These are phyloP conservation scores for Philhelius pedissequus DNA, from an alignment of 2,888 invertebrate genomes.

Conservation along the genomic window DNA sequence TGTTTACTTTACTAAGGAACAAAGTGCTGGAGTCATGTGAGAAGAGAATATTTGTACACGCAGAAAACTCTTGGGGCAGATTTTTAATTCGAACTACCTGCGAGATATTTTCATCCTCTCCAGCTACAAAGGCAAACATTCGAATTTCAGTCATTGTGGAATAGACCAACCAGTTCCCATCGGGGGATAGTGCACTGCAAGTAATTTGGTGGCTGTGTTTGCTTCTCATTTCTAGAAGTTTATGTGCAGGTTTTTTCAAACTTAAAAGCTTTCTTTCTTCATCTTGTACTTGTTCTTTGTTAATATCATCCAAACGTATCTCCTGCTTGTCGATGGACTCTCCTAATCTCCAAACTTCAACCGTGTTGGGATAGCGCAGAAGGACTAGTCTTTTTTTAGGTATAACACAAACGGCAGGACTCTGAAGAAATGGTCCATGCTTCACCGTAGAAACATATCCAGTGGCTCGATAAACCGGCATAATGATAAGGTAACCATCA, in stretches of 20 bases:
- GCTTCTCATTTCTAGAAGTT: constrained; percentile 85
- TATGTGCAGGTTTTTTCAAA: constrained; percentile 81
- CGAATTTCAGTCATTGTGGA: constrained; percentile 85
- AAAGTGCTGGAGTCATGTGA: constrained; percentile 77
- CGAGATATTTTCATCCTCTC: constrained; percentile 69
- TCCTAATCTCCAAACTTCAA: constrained; percentile 85
- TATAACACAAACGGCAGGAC: constrained; percentile 81
- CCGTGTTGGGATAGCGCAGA: constrained; percentile 81
- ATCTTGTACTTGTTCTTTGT: constrained; percentile 69
- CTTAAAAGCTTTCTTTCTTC: constrained; percentile 59
- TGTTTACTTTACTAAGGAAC: constrained; percentile 77
- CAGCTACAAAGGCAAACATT: constrained; percentile 79
- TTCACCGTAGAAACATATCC: constrained; percentile 81
- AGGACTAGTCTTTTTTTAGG: constrained; percentile 81
- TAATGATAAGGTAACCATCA: constrained; percentile 88
- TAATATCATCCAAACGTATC: constrained; percentile 71
- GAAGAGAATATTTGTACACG: constrained; percentile 78
- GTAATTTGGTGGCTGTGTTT: constrained; percentile 84
- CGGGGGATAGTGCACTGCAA: constrained; percentile 85
- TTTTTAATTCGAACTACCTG: constrained; percentile 76
- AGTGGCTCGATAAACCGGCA: constrained; percentile 83
- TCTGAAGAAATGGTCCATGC: constrained; percentile 86
- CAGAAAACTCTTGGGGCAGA: constrained; percentile 75
- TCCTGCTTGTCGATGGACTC: constrained; percentile 68
- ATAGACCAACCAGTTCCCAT: constrained; percentile 87